phyloP scores from a whole-genome alignment of 2,797 vertebrate species.

The Peromyscus eremicus region DNA sequence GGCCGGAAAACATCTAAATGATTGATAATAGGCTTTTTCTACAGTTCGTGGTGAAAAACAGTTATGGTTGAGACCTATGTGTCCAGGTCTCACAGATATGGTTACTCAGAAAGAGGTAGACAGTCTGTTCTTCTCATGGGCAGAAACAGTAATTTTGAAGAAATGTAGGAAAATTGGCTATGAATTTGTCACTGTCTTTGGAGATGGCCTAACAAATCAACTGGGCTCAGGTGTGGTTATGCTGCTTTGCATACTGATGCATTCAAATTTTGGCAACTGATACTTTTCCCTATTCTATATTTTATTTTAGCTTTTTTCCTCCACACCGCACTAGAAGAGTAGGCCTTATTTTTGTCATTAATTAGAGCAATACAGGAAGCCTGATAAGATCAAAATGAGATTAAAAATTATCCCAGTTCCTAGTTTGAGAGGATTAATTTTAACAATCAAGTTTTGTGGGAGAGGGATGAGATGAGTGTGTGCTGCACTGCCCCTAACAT shows the following conservation, averaged over 20 bases:
- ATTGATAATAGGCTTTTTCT: constrained; percentile 75
- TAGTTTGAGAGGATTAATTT: constrained; percentile 76
- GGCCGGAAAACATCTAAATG: constrained; percentile 83
- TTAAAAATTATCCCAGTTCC: constrained; percentile 82
- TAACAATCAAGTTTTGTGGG: constrained; percentile 68
- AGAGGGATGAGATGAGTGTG: constrained; percentile 37
- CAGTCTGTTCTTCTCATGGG: constrained; percentile 52
- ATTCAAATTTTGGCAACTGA: constrained; percentile 63
- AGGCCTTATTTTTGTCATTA: constrained; percentile 81
- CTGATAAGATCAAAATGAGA: constrained; percentile 80
- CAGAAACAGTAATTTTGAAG: constrained; percentile 58
- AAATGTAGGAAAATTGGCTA: constrained; percentile 29
- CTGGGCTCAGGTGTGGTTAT: constrained; percentile 45
- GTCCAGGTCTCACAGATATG: constrained; percentile 67
- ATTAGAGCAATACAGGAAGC: constrained; percentile 52
- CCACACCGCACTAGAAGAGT: constrained; percentile 4
- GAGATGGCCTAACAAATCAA: constrained; percentile 69
- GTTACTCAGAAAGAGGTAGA: constrained; percentile 64
- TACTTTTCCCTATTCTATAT: constrained; percentile 33
- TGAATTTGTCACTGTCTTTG: constrained; percentile 75
- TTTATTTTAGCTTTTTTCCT: constrained; percentile 68
- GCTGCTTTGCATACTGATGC: constrained; percentile 73
- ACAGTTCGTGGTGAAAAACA: constrained; percentile 74
- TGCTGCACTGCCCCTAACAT: constrained; percentile 55
- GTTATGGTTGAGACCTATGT: constrained; percentile 67